Conservation (phyloP, 2,888 invertebrate species). For the Romanomermis culicivorax region DNA sequence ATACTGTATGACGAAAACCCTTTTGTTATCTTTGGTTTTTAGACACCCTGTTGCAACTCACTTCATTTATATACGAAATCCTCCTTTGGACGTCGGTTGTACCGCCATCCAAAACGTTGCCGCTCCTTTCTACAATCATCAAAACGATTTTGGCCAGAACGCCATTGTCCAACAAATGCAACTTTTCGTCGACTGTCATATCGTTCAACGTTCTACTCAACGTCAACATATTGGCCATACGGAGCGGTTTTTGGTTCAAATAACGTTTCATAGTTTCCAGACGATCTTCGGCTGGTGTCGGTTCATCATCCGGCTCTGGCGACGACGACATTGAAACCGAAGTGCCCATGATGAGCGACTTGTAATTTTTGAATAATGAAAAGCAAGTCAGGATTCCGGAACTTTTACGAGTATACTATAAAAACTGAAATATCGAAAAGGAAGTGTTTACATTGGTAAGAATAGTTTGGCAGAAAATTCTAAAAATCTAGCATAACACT, state of each 20-base stretch:
- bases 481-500: too few relatives aligned
- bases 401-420: too few relatives aligned
- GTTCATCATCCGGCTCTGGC: conserved; percentile 5
- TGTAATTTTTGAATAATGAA: too few relatives aligned
- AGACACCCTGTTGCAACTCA: too few relatives aligned
- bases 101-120: background rate
- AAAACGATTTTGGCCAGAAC: conserved; percentile 14
- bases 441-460: too few relatives aligned
- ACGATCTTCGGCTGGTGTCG: too few relatives aligned
- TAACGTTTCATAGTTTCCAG: background rate
- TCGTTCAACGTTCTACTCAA: conserved; percentile 18
- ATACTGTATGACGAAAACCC: too few relatives aligned
- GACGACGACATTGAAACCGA: conserved; percentile 1
- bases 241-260: conserved; percentile 1
- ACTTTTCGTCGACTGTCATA: conserved; percentile 16
- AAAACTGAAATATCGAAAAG: too few relatives aligned
- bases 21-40: too few relatives aligned
- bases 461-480: too few relatives aligned
- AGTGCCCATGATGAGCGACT: conserved; percentile 5
- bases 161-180: conserved; percentile 16
- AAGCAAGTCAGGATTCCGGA: too few relatives aligned
- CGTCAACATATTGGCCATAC: conserved; percentile 2
- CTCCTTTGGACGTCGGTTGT: background rate
- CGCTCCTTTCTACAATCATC: conserved; percentile 15
- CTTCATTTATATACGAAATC: background rate